Percentiles rank a stretch among this genome's conserved stretches.
Evolutionary conservation across 1,140 invertebrate genomes (phyloP).

Genomic region (Lanistes nyassanus): DNA sequence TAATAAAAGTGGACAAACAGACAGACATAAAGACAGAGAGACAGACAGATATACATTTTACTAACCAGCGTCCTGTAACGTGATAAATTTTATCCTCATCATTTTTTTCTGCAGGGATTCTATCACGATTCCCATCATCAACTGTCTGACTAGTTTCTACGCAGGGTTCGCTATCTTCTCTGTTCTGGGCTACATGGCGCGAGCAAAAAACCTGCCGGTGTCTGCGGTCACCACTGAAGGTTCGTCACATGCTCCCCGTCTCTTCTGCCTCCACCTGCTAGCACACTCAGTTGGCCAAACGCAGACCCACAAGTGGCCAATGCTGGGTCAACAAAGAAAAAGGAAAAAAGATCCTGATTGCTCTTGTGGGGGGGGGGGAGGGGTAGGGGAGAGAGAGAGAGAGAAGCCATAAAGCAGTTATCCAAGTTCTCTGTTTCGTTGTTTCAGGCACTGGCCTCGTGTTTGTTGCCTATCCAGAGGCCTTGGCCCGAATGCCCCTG

Average conservation of each 20-base stretch:
- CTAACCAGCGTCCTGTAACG: too few relatives aligned
- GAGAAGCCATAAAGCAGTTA: background rate
- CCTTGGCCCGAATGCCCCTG: constrained; percentile 80
- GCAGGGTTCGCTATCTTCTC: constrained; percentile 64
- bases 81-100: too few relatives aligned
- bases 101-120: constrained; percentile 72
- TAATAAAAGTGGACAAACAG: background rate
- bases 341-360: background rate
- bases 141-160: constrained; percentile 74
- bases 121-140: constrained; percentile 91
- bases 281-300: too few relatives aligned
- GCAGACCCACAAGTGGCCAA: background rate
- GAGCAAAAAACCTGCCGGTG: constrained; percentile 49
- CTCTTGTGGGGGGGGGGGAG: background rate
- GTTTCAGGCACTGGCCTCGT: constrained; percentile 80
- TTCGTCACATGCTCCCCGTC: background rate
- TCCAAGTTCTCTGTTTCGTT: background rate
- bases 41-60: constrained; percentile 8
- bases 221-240: constrained; percentile 49
- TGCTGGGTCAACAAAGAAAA: background rate
- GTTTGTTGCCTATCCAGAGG: constrained; percentile 87
- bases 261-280: too few relatives aligned
- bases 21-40: constrained; percentile 5
- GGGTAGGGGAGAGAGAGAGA: background rate
- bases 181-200: constrained; percentile 63